These are phyloP conservation scores for Xyliphius kryptos DNA, from an alignment of 2,113 vertebrate genomes.

Conservation along the genomic window DNA sequence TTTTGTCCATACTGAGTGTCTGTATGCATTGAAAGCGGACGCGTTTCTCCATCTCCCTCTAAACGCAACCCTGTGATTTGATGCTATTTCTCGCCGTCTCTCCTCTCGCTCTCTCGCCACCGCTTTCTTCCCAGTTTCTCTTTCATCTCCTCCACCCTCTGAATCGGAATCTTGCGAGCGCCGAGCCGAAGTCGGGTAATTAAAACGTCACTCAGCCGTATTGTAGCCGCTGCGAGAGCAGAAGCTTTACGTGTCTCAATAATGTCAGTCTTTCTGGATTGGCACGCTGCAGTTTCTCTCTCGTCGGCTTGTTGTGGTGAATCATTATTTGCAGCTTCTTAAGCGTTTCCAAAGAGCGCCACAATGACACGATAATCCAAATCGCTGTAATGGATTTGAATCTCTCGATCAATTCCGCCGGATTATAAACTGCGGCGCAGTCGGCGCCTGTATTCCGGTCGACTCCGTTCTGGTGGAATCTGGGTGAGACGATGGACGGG, in stretches of 20 bases:
- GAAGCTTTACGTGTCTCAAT: constrained; percentile 42
- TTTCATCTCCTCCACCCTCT: constrained; percentile 16
- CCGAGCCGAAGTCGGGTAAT: constrained; percentile 51
- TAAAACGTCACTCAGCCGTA: constrained; percentile 56
- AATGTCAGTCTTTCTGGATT: constrained; percentile 43
- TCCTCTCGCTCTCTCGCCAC: neutral
- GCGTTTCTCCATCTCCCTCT: neutral
- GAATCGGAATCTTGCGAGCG: constrained; percentile 29
- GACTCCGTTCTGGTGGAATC: constrained; percentile 52
- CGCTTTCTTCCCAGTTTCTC: neutral
- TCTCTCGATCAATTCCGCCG: constrained; percentile 23
- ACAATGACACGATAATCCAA: constrained; percentile 44
- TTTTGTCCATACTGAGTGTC: too few relatives aligned
- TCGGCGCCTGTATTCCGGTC: constrained; percentile 9
- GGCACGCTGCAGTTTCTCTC: constrained; percentile 39
- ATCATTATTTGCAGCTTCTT: constrained; percentile 49
- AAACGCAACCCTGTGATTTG: neutral
- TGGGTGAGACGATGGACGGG: constrained; percentile 55
- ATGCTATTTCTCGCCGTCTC: constrained; percentile 2
- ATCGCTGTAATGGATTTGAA: constrained; percentile 48
- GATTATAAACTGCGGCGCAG: constrained; percentile 13
- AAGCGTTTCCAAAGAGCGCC: constrained; percentile 35
- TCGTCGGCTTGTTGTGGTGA: constrained; percentile 27
- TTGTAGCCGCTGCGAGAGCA: constrained; percentile 18
- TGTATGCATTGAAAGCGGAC: too few relatives aligned